Conservation (phyloP, 2,797 vertebrate species). For the Acanthornis magna region DNA sequence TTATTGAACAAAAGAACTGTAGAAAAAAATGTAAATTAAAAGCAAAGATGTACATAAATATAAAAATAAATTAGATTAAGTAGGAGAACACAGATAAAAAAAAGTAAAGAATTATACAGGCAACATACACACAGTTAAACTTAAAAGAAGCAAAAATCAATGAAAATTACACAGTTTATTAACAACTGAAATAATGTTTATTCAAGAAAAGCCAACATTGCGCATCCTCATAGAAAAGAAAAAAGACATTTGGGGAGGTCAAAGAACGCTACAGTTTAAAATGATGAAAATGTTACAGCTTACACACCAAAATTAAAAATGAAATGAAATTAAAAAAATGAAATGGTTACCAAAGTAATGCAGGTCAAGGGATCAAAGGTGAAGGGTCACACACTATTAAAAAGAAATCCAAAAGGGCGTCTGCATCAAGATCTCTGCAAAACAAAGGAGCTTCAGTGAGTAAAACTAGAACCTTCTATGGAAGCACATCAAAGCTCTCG, state of each 20-base stretch:
- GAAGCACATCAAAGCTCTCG: slow-evolving; percentile 60
- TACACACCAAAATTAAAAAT: slow-evolving; percentile 82
- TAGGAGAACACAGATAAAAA: slow-evolving; percentile 69
- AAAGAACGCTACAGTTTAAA: slow-evolving; percentile 74
- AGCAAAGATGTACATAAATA: slow-evolving; percentile 17
- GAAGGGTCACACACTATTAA: slow-evolving; percentile 98
- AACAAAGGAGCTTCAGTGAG: slow-evolving; percentile 97
- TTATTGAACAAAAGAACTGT: neutral
- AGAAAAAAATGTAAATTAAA: slow-evolving; percentile 46
- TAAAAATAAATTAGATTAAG: slow-evolving; percentile 68
- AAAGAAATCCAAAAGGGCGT: slow-evolving; percentile 97
- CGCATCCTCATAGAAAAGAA: slow-evolving; percentile 47
- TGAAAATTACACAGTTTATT: slow-evolving; percentile 61
- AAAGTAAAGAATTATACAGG: slow-evolving; percentile 62
- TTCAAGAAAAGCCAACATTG: slow-evolving; percentile 76
- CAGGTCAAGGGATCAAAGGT: slow-evolving; percentile 99
- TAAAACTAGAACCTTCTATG: slow-evolving; percentile 69
- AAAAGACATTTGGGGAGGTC: slow-evolving; percentile 71
- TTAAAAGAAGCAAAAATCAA: slow-evolving; percentile 72
- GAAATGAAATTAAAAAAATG: slow-evolving; percentile 93
- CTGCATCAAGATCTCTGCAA: slow-evolving; percentile 96
- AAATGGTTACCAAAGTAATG: slow-evolving; percentile 99
- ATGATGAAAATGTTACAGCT: slow-evolving; percentile 81
- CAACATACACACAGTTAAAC: slow-evolving; percentile 68
- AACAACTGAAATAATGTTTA: slow-evolving; percentile 74